These are phyloP conservation scores for Rhyacophila brunnea DNA, from an alignment of 1,140 invertebrate genomes.

Conservation along the genomic window DNA sequence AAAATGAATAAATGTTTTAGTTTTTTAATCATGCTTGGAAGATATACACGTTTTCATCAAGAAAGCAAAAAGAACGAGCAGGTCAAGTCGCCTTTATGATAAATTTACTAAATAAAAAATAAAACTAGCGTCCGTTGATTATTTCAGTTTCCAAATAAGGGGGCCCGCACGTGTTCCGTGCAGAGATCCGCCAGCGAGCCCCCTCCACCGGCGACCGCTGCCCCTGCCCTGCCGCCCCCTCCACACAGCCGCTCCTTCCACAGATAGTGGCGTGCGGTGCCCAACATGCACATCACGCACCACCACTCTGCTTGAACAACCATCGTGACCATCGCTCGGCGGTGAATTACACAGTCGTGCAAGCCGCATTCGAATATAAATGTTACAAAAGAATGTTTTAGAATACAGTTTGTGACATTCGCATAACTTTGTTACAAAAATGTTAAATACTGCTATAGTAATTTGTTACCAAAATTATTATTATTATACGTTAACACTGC, in stretches of 20 bases:
- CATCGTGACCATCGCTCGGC: background rate
- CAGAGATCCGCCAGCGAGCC: slow-evolving; percentile 62
- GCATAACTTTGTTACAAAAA: background rate
- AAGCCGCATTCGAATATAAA: background rate
- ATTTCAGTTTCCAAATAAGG: background rate
- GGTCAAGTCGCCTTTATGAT: too few relatives aligned
- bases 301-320: background rate
- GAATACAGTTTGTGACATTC: background rate
- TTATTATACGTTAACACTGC: too few relatives aligned
- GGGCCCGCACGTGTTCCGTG: slow-evolving; percentile 50
- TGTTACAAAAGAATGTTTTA: background rate
- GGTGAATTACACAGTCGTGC: background rate
- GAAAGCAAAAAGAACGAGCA: too few relatives aligned
- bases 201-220: slow-evolving; percentile 52
- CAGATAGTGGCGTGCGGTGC: slow-evolving; percentile 35
- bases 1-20: too few relatives aligned
- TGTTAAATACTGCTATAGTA: background rate
- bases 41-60: too few relatives aligned
- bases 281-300: background rate
- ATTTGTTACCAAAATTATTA: too few relatives aligned
- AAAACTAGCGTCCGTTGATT: too few relatives aligned
- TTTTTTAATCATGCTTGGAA: too few relatives aligned
- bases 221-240: slow-evolving; percentile 49
- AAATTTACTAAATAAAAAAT: too few relatives aligned
- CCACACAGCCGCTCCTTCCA: slow-evolving; percentile 53